phyloP scores from a whole-genome alignment of 2,113 vertebrate genomes.

The Gallinago media region DNA sequence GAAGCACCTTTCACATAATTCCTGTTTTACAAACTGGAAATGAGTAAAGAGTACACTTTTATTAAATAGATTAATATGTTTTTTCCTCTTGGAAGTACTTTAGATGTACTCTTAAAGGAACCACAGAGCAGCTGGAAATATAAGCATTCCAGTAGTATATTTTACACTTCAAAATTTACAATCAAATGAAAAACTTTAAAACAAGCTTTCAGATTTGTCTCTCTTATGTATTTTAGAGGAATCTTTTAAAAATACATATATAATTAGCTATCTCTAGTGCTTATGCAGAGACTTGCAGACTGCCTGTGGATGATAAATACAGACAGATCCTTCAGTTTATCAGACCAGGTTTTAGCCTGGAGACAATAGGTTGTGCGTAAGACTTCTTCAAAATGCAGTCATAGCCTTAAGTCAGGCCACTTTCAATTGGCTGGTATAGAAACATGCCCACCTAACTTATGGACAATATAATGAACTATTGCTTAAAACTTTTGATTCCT shows the following conservation, averaged over 20 bases:
- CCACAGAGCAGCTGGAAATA: neutral
- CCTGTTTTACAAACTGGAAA: neutral
- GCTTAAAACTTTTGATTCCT: neutral
- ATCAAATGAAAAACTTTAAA: neutral
- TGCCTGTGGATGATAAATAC: neutral
- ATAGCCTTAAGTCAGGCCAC: neutral
- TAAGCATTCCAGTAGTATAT: neutral
- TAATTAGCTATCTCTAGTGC: neutral
- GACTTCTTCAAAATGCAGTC: neutral
- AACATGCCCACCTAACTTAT: neutral
- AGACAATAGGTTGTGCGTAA: neutral
- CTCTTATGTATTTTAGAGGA: neutral
- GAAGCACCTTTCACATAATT: neutral
- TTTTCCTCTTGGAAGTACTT: neutral
- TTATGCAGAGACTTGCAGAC: neutral
- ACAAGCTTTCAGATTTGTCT: neutral
- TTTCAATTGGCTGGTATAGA: neutral
- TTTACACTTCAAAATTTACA: neutral
- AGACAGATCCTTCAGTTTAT: too few relatives aligned
- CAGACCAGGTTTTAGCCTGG: neutral
- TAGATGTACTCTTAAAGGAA: neutral
- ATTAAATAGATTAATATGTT: neutral
- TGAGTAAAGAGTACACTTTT: neutral
- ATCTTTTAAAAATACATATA: neutral
- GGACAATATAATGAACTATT: neutral